A percentile compares a stretch with the other conserved stretches of the same genome.
Evolutionary conservation across 2,113 vertebrate species (phyloP).

Genomic region (Gymnorhina tibicen): DNA sequence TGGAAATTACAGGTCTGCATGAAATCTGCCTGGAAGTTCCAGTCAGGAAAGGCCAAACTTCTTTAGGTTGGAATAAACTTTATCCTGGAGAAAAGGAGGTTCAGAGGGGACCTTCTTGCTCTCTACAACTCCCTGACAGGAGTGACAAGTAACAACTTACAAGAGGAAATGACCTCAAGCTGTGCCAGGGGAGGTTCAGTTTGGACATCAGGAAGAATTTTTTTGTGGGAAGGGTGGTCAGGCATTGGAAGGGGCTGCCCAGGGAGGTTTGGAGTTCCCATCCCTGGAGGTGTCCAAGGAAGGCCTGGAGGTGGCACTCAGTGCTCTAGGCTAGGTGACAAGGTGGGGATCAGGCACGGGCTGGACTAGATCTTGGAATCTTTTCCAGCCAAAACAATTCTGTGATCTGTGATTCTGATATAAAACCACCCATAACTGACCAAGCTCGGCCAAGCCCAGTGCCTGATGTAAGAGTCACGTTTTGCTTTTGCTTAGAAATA

Average conservation of each 20-base stretch:
- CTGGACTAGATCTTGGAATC: neutral
- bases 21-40: neutral
- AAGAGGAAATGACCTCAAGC: neutral
- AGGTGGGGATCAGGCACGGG: neutral
- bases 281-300: neutral
- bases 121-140: neutral
- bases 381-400: neutral
- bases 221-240: neutral
- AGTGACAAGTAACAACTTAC: neutral
- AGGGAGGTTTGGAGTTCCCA: neutral
- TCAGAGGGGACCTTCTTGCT: neutral
- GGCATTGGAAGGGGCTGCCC: neutral
- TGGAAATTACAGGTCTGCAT: neutral
- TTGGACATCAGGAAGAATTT: neutral
- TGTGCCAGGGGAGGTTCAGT: neutral
- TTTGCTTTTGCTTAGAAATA: neutral
- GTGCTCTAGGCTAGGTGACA: neutral
- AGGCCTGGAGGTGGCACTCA: rapidly evolving
- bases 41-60: neutral
- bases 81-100: neutral
- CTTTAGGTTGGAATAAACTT: neutral
- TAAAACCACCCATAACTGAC: neutral
- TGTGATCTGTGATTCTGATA: neutral
- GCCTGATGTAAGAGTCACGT: neutral
- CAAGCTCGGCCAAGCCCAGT: neutral